Evolutionary conservation across 2,797 vertebrate genomes (phyloP).

Genomic region (Betta splendens): DNA sequence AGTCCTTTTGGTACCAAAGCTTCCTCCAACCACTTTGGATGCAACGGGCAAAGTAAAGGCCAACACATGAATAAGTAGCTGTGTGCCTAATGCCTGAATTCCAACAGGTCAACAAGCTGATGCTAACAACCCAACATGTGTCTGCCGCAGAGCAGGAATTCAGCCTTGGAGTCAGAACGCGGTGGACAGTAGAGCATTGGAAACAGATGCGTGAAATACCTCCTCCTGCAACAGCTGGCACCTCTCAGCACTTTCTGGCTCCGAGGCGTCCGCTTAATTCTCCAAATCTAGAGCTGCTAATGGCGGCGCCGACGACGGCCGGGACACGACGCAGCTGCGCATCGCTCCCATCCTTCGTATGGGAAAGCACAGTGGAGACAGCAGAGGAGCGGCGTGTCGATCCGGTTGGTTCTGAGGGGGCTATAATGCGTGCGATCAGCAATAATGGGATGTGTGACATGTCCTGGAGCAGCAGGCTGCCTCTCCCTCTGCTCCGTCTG

Average conservation of each 20-base stretch:
- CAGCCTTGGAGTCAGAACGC: slow-evolving; percentile 62
- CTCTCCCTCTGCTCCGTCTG: slow-evolving; percentile 2
- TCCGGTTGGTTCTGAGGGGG: slow-evolving; percentile 2
- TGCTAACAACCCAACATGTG: slow-evolving; percentile 41
- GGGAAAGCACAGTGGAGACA: too few species aligned
- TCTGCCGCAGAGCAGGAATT: slow-evolving; percentile 56
- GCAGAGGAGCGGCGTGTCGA: background rate
- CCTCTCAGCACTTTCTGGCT: slow-evolving; percentile 51
- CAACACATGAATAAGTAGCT: slow-evolving; percentile 2
- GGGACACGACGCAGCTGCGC: slow-evolving; percentile 10
- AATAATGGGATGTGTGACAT: slow-evolving; percentile 22
- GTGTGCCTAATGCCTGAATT: slow-evolving; percentile 30
- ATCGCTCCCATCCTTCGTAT: background rate
- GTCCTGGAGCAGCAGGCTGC: slow-evolving; percentile 26
- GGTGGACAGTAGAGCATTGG: slow-evolving; percentile 71
- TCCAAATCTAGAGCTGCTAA: slow-evolving; percentile 30
- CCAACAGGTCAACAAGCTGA: slow-evolving; percentile 42
- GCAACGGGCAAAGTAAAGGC: background rate
- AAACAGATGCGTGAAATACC: slow-evolving; percentile 77
- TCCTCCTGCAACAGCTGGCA: slow-evolving; percentile 66
- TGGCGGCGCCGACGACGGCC: background rate
- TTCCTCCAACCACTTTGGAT: too few species aligned
- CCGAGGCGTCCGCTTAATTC: slow-evolving; percentile 41
- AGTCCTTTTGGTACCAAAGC: too few species aligned
- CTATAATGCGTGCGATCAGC: slow-evolving; percentile 1